phyloP scores from a whole-genome alignment of 1,140 invertebrate species.

The Hydropsyche tenuis region DNA sequence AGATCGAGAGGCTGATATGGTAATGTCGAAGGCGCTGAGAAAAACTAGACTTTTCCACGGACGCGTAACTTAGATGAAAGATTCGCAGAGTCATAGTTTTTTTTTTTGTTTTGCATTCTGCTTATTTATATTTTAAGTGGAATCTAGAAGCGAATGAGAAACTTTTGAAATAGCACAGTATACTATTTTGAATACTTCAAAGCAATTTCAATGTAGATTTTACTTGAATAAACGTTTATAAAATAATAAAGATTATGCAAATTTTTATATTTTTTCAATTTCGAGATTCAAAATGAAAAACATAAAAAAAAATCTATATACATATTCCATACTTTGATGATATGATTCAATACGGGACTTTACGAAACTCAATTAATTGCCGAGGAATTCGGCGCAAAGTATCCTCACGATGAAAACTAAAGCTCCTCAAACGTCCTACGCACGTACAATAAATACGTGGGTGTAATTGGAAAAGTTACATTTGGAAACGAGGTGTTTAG shows the following conservation, averaged over 20 bases:
- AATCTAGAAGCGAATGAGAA: slow-evolving; percentile 22
- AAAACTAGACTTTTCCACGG: slow-evolving; percentile 22
- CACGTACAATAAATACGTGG: neutral
- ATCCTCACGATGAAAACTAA: neutral
- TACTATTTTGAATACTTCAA: neutral
- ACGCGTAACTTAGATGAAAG: slow-evolving; percentile 37
- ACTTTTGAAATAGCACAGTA: slow-evolving; percentile 16
- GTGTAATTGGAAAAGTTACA: slow-evolving; percentile 50
- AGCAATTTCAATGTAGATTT: neutral
- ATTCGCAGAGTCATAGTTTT: slow-evolving; percentile 29
- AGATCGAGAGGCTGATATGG: slow-evolving; percentile 2
- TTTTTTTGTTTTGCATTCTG: neutral
- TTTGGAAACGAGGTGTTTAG: slow-evolving; percentile 47
- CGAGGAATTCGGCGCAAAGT: neutral
- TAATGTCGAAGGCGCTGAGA: slow-evolving; percentile 25
- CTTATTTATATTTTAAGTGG: slow-evolving; percentile 2
- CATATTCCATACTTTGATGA: too few relatives aligned
- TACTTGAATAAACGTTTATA: too few relatives aligned
- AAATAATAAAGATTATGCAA: too few relatives aligned
- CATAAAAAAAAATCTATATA: too few relatives aligned
- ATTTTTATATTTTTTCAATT: too few relatives aligned
- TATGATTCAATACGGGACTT: too few relatives aligned
- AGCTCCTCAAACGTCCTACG: too few relatives aligned
- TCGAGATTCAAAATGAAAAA: slow-evolving; percentile 25
- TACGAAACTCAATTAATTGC: neutral